Base-by-base conservation (phyloP, 30 jellyfish, hydroid and myxozoan species). In the Nemopilema nomurai region DNA sequence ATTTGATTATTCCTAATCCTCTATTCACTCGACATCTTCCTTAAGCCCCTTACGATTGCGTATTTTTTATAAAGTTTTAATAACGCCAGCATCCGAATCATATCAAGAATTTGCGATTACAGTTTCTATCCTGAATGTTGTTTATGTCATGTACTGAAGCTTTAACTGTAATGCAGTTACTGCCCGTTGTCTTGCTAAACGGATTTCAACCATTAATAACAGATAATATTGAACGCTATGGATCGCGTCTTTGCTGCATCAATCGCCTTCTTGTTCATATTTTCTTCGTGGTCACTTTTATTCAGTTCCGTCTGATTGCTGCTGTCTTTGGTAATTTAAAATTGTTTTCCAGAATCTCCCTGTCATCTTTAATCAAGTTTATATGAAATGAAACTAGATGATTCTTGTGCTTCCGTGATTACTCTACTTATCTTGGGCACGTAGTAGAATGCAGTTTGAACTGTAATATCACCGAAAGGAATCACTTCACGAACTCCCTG, bases 121-220 rank as follows among this genome's bases (percentile, higher is more conserved):
- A 41, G 57, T 41, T 41, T 41, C 57, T 6, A 6, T 41, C 57
- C 6, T 41, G 57, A 41, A 41, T 41, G 57, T 41, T 41, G 57
- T 41, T 41, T 41, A 41, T 41, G 57, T 41, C 57, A 41, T 41
- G 29, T 8, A 13, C 51, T 25, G 32, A 67, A 23, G 0, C 32
- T 23, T 23, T 67, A 33, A 21, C 23, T 23, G 16, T 77, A 77
- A 77, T 77, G 87, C 87, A 62, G 32, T 77, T 77, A 77, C 76
- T 29, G 16, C 31, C 4, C 67, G 65, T 77, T 77, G 76, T 62
- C 62, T 28, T 22, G 77, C 25, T 77, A 66, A 77, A 32, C 19
- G 76, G 87, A 77, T 77, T 62, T 77, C 69, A 18, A 29, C 87
- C 87, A 31, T 16, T 27, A 57, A 77, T 77, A 62, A 77, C 87